Evolutionary conservation across 2,888 invertebrate species (phyloP), one percentile per base, ranked within the genome.

Genomic region (Microdon myrmicae): DNA sequence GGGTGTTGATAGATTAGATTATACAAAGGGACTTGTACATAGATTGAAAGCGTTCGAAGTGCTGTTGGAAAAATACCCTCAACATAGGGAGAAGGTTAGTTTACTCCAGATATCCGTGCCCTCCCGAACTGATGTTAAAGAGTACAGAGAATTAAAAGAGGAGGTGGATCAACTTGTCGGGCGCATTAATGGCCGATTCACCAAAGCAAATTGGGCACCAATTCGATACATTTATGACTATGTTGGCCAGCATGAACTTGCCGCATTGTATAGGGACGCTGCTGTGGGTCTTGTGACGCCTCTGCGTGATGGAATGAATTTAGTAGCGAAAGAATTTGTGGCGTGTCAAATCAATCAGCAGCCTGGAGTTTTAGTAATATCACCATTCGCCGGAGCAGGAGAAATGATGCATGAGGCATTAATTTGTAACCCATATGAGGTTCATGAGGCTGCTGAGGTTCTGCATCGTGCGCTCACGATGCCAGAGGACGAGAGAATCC

Each of bases 361-460:
- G 0, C 92, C 90, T 0, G 94, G 94, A 2, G 94, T 94, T 1
- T 80, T 94, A 23, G 90, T 94, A 38, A 88, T 94, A 5, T 94
- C 94, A 0, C 94, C 94, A 0, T 94, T 94, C 75, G 94, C 94
- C 49, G 94, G 94, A 1, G 94, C 94, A 4, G 93, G 93, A 0
- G 93, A 94, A 78, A 93, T 91, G 84, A 94, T 94, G 94, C 93
- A 93, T 79, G 94, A 94, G 76, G 94, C 94, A 2, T 82, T 94
- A 6, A 86, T 92, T 39, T 92, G 92, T 75, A 94, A 94, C 78
- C 94, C 94, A 0, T 93, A 94, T 72, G 94, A 94, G 77, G 83
- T 93, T 38, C 89, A 92, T 71, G 90, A 90, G 68, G 92, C 92
- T 2, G 92, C 94, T 9, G 92, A 93, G 77, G 89, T 90, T 13